phyloP scores from a whole-genome alignment of 2,113 vertebrate genomes.

The Mesocricetus auratus region DNA sequence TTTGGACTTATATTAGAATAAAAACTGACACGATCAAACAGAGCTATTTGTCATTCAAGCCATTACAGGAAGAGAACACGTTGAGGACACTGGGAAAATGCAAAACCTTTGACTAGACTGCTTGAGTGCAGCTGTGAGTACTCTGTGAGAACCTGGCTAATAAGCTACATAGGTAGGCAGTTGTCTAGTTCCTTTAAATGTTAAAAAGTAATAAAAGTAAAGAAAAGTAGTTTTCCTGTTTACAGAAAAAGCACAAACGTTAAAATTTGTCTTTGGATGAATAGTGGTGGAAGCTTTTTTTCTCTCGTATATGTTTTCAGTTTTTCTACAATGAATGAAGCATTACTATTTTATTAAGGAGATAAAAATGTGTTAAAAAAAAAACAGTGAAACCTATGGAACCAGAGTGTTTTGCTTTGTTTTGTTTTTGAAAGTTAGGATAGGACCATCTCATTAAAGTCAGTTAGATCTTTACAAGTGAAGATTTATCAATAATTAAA shows the following conservation, averaged over 20 bases:
- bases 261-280: slow-evolving; percentile 24
- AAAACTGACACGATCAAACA: background rate
- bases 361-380: background rate
- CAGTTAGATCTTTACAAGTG: background rate
- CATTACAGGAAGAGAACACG: background rate
- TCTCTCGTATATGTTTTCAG: slow-evolving; percentile 22
- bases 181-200: background rate
- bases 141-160: background rate
- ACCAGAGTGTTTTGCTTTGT: background rate
- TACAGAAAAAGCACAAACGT: background rate
- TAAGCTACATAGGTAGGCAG: too few species aligned
- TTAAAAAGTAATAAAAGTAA: background rate
- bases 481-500: slow-evolving; percentile 28
- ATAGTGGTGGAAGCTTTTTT: background rate
- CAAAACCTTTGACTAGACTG: background rate
- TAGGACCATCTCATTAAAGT: background rate
- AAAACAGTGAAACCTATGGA: background rate
- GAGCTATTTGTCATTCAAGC: background rate
- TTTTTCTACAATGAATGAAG: background rate
- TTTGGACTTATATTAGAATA: slow-evolving; percentile 21
- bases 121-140: background rate
- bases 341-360: slow-evolving; percentile 14
- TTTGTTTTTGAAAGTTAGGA: slow-evolving; percentile 10
- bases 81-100: background rate
- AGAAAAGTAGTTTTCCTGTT: background rate